Conservation (phyloP, 2,888 invertebrate genomes). For the Celastrina argiolus region DNA sequence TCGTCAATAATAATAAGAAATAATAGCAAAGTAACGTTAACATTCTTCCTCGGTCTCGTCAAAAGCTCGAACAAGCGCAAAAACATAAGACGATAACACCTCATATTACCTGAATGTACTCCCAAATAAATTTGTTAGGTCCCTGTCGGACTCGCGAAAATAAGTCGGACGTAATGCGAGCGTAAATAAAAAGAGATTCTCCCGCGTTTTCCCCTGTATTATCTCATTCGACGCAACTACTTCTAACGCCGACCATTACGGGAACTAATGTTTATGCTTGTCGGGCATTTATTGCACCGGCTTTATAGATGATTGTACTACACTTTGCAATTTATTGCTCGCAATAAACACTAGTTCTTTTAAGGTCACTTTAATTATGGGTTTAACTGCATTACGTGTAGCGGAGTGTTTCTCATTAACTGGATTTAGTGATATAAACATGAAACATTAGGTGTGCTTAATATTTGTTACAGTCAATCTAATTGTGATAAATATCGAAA, state of each 20-base stretch:
- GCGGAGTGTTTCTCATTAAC: not conserved
- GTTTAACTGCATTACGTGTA: not conserved
- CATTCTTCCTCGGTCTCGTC: not conserved
- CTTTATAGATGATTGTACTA: conserved; percentile 37
- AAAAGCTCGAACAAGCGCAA: not conserved
- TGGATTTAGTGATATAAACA: not conserved
- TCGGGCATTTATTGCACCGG: conserved; percentile 51
- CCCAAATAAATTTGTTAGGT: conserved; percentile 13
- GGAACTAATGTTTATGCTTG: conserved; percentile 66
- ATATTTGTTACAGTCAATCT: no score
- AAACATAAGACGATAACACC: not conserved
- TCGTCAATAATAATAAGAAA: no score
- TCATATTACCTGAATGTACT: not conserved
- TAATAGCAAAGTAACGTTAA: no score
- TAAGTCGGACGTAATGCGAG: conserved; percentile 24
- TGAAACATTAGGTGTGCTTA: not conserved
- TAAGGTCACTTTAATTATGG: not conserved
- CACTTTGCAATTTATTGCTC: conserved; percentile 22
- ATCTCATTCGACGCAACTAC: conserved; percentile 51
- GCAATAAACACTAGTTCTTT: conserved; percentile 11
- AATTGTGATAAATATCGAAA: no score
- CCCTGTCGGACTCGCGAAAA: conserved; percentile 27
- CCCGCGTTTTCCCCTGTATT: conserved; percentile 40
- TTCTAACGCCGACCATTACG: conserved; percentile 62
- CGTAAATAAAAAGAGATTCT: conserved; percentile 30